phyloP scores from a whole-genome alignment of 2,113 vertebrate genomes.

The Vireo altiloquus region DNA sequence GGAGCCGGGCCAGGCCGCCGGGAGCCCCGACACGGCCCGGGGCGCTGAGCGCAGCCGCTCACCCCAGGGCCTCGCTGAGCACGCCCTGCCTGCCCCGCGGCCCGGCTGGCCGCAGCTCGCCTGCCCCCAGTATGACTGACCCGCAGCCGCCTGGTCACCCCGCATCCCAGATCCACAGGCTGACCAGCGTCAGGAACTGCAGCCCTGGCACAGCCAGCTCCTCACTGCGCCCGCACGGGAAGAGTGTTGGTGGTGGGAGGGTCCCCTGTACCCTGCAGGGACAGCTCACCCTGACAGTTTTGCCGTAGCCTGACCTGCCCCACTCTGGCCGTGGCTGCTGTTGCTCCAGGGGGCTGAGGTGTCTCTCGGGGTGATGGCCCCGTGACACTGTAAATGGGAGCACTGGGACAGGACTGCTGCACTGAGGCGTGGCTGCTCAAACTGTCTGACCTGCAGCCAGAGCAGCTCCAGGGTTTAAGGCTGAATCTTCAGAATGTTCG shows the following conservation, averaged over 20 bases:
- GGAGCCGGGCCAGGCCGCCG: neutral
- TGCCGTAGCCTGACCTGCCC: neutral
- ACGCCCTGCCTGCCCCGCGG: neutral
- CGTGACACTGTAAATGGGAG: neutral
- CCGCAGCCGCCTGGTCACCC: accelerated
- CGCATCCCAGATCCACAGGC: accelerated
- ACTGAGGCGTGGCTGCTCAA: neutral
- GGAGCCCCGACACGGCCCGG: neutral
- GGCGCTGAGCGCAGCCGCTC: neutral
- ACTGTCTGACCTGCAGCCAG: neutral
- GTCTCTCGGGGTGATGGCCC: neutral
- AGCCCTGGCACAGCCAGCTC: neutral
- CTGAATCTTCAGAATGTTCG: neutral
- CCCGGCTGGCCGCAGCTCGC: accelerated
- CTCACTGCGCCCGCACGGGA: accelerated
- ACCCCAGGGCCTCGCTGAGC: neutral
- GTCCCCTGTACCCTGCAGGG: neutral
- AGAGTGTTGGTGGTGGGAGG: accelerated
- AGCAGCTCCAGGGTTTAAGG: neutral
- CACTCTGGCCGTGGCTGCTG: neutral
- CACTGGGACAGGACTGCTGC: neutral
- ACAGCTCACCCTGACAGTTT: accelerated
- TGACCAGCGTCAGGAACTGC: accelerated
- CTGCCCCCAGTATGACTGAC: neutral
- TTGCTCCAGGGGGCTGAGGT: accelerated